Conservation (phyloP, 1,140 invertebrate species). For the Conus betulinus region DNA sequence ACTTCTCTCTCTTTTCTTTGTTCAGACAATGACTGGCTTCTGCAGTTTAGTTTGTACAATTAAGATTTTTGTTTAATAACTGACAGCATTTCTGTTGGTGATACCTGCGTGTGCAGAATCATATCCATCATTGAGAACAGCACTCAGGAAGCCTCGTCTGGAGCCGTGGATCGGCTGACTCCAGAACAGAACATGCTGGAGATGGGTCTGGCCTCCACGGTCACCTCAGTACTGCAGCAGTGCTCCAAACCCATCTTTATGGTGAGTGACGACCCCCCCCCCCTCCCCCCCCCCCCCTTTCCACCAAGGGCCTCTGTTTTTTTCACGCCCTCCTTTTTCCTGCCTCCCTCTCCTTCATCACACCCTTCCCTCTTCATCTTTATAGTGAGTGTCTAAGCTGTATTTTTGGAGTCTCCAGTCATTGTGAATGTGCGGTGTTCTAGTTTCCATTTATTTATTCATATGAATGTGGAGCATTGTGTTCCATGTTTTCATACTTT, state of each 20-base stretch:
- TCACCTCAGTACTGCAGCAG: conserved; percentile 82
- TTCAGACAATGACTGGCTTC: too few species aligned
- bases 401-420: not conserved
- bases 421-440: not conserved
- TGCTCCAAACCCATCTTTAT: conserved; percentile 81
- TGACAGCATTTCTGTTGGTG: too few species aligned
- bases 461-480: too few species aligned
- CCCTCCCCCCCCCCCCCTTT: too few species aligned
- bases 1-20: too few species aligned
- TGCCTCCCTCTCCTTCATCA: too few species aligned
- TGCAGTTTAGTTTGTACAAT: too few species aligned
- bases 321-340: not conserved
- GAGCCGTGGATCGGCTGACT: conserved; percentile 75
- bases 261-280: conserved; percentile 46
- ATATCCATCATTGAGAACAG: conserved; percentile 71
- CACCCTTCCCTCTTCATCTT: too few species aligned
- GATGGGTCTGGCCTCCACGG: conserved; percentile 82
- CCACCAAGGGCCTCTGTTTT: not conserved
- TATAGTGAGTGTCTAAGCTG: not conserved
- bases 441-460: too few species aligned
- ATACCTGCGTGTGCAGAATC: conserved; percentile 51
- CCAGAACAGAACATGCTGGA: conserved; percentile 84
- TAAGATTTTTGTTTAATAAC: too few species aligned
- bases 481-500: too few species aligned
- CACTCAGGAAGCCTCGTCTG: conserved; percentile 65